phyloP scores from a whole-genome alignment of 2,888 invertebrate species.

The Megalurothrips usitatus region DNA sequence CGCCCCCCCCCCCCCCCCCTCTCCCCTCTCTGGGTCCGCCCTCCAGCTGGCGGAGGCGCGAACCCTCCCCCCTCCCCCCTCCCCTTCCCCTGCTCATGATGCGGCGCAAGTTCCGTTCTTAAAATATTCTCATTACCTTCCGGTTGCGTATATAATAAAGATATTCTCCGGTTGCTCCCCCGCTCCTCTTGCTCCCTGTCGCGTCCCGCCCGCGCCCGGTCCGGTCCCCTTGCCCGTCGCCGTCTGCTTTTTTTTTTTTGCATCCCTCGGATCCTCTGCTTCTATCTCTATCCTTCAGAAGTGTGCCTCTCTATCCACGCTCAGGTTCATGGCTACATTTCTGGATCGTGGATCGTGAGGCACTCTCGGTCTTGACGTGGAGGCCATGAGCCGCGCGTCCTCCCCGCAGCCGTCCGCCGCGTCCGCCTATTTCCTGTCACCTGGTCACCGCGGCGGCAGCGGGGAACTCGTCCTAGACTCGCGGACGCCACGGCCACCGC shows the following conservation, averaged over 20 bases:
- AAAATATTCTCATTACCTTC: conserved; percentile 19
- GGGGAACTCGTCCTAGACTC: too few relatives aligned
- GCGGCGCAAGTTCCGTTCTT: not conserved
- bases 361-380: too few relatives aligned
- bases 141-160: not conserved
- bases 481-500: not conserved
- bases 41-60: not conserved
- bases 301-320: too few relatives aligned
- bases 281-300: not conserved
- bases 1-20: not conserved
- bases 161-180: not conserved
- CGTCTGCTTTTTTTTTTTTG: not conserved
- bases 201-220: not conserved
- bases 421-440: too few relatives aligned
- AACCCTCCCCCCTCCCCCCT: not conserved
- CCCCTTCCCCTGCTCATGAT: not conserved
- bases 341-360: too few relatives aligned
- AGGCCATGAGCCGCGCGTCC: too few relatives aligned
- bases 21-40: conserved; percentile 5
- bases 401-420: too few relatives aligned
- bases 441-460: too few relatives aligned
- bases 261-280: not conserved
- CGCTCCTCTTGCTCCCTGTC: not conserved
- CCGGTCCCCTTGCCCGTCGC: too few relatives aligned
- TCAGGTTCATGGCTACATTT: too few relatives aligned